Evolutionary conservation across 1,140 invertebrate genomes (phyloP).

Genomic region (Drosophila santomea): DNA sequence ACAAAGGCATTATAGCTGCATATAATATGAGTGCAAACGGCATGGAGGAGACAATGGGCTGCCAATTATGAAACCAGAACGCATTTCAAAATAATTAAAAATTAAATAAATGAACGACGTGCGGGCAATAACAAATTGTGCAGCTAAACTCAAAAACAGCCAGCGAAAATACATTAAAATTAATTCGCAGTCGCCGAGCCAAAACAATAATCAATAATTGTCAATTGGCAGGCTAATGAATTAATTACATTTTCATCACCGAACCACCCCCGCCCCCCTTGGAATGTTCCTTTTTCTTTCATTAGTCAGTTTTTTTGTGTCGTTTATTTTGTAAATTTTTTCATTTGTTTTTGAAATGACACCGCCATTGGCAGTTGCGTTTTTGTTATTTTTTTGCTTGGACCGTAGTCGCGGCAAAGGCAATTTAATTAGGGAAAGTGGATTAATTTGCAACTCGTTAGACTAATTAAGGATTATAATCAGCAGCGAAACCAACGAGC

Average conservation of each 20-base stretch:
- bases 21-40: not conserved
- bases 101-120: conserved; percentile 65
- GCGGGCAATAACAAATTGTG: conserved; percentile 15
- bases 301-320: conserved; percentile 20
- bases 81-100: conserved; percentile 76
- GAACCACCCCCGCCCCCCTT: not conserved
- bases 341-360: conserved; percentile 13
- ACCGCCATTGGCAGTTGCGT: conserved; percentile 14
- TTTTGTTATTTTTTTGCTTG: conserved; percentile 8
- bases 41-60: conserved; percentile 49
- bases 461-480: conserved; percentile 84
- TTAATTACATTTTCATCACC: conserved; percentile 67
- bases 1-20: conserved; percentile 36
- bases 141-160: conserved; percentile 45
- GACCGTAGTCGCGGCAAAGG: conserved; percentile 34
- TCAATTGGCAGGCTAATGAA: conserved; percentile 77
- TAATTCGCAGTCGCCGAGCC: conserved; percentile 50
- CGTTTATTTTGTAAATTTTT: conserved; percentile 31
- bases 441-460: conserved; percentile 85
- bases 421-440: conserved; percentile 84
- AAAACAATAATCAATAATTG: conserved; percentile 80
- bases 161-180: conserved; percentile 58
- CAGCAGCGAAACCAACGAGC: conserved; percentile 48
- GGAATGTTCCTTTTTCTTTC: conserved; percentile 20
- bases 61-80: conserved; percentile 72